phyloP scores from a whole-genome alignment of 2,797 vertebrate species.

The Passerculus sandwichensis region DNA sequence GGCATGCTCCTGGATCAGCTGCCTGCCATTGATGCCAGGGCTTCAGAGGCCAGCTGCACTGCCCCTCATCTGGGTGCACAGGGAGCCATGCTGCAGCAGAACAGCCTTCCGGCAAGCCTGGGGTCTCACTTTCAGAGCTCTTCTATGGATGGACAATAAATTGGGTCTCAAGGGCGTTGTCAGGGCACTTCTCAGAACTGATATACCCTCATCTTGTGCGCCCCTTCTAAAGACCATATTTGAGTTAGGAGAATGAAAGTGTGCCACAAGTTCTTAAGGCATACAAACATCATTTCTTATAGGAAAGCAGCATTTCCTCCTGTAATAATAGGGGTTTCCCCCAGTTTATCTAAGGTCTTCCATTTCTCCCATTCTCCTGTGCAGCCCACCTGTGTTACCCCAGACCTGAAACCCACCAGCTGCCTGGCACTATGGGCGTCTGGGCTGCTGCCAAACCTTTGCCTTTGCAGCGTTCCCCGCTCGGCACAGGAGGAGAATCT shows the following conservation, averaged over 20 bases:
- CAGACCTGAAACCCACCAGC: rapidly evolving
- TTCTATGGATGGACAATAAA: background rate
- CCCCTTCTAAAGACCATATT: background rate
- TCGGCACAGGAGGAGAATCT: background rate
- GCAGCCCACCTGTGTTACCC: background rate
- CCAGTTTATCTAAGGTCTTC: background rate
- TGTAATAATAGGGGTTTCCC: background rate
- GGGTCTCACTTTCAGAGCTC: background rate
- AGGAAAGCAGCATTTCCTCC: background rate
- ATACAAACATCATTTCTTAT: background rate
- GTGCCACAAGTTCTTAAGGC: background rate
- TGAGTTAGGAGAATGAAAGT: rapidly evolving
- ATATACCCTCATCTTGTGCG: background rate
- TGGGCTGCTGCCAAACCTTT: background rate
- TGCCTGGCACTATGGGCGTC: rapidly evolving
- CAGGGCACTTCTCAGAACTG: background rate
- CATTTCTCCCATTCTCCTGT: background rate
- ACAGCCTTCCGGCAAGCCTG: background rate
- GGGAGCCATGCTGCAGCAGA: rapidly evolving
- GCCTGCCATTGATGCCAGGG: background rate
- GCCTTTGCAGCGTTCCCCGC: rapidly evolving
- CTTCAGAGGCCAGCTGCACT: background rate
- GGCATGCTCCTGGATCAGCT: background rate
- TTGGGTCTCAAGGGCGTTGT: background rate
- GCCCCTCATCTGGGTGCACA: rapidly evolving